Conservation (phyloP, 2,113 vertebrate species). For the Heterotis niloticus region DNA sequence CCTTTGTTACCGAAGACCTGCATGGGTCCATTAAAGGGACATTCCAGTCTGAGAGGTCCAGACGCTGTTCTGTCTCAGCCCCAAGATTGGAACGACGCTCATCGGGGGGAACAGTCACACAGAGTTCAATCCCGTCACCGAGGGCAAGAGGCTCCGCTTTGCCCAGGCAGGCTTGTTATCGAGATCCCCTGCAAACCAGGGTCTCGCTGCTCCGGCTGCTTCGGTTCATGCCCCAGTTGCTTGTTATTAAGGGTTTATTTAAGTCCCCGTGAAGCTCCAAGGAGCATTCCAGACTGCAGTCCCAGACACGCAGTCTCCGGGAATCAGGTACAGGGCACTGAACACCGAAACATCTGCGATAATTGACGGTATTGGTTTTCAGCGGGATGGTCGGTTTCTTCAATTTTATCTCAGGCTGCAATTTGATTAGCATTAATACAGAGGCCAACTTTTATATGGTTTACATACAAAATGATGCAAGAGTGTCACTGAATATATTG, state of each 20-base stretch:
- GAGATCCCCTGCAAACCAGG: background rate
- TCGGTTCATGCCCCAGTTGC: conserved; percentile 17
- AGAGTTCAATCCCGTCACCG: background rate
- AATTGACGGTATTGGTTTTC: too few relatives aligned
- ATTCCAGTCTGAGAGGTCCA: background rate
- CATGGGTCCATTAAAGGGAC: background rate
- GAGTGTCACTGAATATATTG: background rate
- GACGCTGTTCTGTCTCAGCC: conserved; percentile 8
- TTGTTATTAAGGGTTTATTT: conserved; percentile 22
- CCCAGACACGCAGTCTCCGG: background rate
- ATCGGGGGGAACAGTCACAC: conserved; percentile 5
- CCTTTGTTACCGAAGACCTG: background rate
- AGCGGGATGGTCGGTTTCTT: too few relatives aligned
- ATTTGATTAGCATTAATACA: too few relatives aligned
- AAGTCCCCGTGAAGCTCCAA: background rate
- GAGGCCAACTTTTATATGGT: background rate
- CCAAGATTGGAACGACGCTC: background rate
- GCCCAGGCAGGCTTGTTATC: background rate
- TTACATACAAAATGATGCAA: background rate
- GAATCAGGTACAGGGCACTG: conserved; percentile 2
- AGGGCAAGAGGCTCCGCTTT: background rate
- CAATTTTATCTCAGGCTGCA: too few relatives aligned
- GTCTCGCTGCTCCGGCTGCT: background rate
- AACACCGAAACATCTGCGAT: too few relatives aligned
- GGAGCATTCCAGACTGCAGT: background rate